Conservation (phyloP, 2,113 vertebrate genomes). For the Penelope pileata region DNA sequence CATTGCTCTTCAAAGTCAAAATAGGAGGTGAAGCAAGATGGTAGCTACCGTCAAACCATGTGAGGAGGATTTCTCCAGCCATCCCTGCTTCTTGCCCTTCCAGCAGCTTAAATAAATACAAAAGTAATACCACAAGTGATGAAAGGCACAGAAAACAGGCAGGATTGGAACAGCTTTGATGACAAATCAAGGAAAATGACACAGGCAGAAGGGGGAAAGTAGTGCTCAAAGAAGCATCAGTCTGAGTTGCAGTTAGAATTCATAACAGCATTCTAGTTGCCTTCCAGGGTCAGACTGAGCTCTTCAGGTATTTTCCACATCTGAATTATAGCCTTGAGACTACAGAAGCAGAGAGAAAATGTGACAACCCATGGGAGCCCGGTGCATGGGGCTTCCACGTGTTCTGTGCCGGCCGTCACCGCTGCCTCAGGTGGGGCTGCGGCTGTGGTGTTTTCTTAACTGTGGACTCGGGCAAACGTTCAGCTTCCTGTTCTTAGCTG, state of each 20-base stretch:
- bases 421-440: background rate
- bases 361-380: too few relatives aligned
- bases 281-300: background rate
- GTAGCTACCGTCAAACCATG: background rate
- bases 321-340: background rate
- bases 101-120: background rate
- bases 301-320: background rate
- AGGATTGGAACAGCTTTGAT: background rate
- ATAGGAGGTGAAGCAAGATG: background rate
- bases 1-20: background rate
- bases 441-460: background rate
- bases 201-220: background rate
- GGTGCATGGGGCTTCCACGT: too few relatives aligned
- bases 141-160: background rate
- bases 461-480: background rate
- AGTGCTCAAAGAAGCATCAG: background rate
- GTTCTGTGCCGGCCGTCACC: rapidly evolving
- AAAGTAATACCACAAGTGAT: background rate
- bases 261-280: background rate
- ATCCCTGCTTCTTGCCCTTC: background rate
- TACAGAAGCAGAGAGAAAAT: background rate
- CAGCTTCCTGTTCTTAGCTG: background rate
- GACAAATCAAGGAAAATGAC: background rate
- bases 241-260: background rate
- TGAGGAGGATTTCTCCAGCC: background rate